phyloP scores from a whole-genome alignment of 2,113 vertebrate genomes.

The Cranoglanis bouderius region DNA sequence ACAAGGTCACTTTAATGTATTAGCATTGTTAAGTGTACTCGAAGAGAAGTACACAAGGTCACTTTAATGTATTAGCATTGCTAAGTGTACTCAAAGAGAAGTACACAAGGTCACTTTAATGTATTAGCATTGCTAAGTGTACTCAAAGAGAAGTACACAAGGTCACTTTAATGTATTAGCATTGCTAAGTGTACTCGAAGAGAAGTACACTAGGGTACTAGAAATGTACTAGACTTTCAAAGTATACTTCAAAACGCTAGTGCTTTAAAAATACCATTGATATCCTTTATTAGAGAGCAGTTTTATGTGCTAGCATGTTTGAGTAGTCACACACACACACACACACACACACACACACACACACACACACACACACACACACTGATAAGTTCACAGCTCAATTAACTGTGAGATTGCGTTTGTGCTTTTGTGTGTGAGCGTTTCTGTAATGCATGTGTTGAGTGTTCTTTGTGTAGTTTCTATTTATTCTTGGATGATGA shows the following conservation, averaged over 20 bases:
- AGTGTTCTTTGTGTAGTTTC: conserved; percentile 32
- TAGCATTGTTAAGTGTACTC: not conserved
- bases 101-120: not conserved
- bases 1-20: too few relatives aligned
- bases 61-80: too few relatives aligned
- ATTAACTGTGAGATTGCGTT: not conserved
- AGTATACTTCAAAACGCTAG: not conserved
- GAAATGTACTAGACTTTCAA: not conserved
- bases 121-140: too few relatives aligned
- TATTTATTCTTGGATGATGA: conserved; percentile 53
- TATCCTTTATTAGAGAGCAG: not conserved
- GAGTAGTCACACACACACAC: not conserved
- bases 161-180: too few relatives aligned
- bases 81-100: not conserved
- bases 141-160: too few relatives aligned
- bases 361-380: conserved; percentile 6
- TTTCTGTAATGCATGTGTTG: not conserved
- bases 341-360: not conserved
- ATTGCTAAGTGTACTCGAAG: not conserved
- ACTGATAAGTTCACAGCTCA: conserved; percentile 8
- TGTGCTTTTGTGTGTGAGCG: not conserved
- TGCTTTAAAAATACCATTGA: not conserved
- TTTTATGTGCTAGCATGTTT: not conserved
- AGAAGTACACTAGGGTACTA: not conserved
- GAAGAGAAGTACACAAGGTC: not conserved